Percentiles rank a stretch among this genome's conserved stretches.
phyloP scores from a whole-genome alignment of 2,888 invertebrate genomes.

The Chloromyia formosa region DNA sequence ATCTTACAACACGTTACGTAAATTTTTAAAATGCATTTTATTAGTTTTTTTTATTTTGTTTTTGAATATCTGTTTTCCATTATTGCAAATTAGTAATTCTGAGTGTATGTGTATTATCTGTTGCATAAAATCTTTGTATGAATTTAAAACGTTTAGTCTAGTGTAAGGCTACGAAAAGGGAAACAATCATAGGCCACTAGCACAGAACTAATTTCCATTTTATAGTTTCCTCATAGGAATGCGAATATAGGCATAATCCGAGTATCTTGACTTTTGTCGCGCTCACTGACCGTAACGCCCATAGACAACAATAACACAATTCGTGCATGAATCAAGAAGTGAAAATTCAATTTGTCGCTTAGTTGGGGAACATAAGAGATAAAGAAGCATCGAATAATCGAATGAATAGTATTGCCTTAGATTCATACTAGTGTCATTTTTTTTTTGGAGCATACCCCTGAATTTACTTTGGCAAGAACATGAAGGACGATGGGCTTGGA shows the following conservation, averaged over 20 bases:
- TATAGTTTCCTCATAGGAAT: not conserved
- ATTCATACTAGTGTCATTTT: too few species aligned
- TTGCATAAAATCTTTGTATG: not conserved
- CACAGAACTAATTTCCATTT: not conserved
- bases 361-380: too few species aligned
- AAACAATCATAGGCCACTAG: not conserved
- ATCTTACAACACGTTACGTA: not conserved
- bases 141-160: not conserved
- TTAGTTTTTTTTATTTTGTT: not conserved
- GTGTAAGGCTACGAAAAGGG: not conserved
- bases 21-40: not conserved
- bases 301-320: slow-evolving; percentile 5
- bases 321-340: not conserved
- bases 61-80: too few species aligned
- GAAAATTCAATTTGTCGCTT: too few species aligned
- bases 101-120: not conserved
- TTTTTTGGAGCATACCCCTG: too few species aligned
- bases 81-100: not conserved
- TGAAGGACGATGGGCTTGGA: too few species aligned
- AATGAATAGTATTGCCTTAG: too few species aligned
- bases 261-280: slow-evolving; percentile 1
- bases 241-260: not conserved
- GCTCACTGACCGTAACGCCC: slow-evolving; percentile 8
- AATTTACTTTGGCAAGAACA: too few species aligned
- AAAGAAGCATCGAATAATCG: too few species aligned